Base-by-base conservation (phyloP, 1,140 invertebrate species). In the Thereuonema tuberculata region DNA sequence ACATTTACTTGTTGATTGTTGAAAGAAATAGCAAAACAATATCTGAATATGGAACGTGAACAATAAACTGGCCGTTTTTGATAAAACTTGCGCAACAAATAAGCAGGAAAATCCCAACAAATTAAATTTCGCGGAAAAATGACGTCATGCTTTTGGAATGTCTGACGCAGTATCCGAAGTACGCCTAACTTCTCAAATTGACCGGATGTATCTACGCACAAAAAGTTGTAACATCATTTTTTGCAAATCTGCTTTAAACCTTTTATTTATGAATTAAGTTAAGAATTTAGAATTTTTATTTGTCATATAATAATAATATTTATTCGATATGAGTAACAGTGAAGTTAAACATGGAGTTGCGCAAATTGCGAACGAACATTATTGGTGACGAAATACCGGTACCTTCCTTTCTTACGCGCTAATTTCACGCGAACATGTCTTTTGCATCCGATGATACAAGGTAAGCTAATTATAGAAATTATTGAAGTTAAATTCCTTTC, bases 381-480 rank as follows among this genome's bases (percentile, higher is more conserved):
- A n/a, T 55, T 21, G 48, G 25, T 55, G 53, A 55, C 53, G 53
- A 55, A 55, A 27, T 5, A 17, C 27, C 25, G 24, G 53, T 23
- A 26, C 53, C 27, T 55, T 26, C 24, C 53, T 55, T 55, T 55
- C 53, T 27, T 55, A 12, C 53, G 53, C 28, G 53, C 53, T 55
- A 55, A 50, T 50, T 50, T 50, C 48, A 55, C 53, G 53, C 53
- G 53, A 55, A 55, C 53, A 55, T 55, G 53, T 55, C 53, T 26
- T 50, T 14, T 29, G 28, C 53, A 29, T 55, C 53, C 27, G 53
- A 55, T 55, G 53, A 55, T 55, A 12, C 53, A 29, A 55, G 53
- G 53, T 55, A 55, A 55, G 53, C 25, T 17, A 55, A 5, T 5
- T 17, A 24, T 5, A 14, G 48, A 50, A 20, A 12, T 9, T 17